Percentiles rank a stretch among this genome's conserved stretches.
These are phyloP conservation scores for Chrysomela aeneicollis DNA, from an alignment of 2,888 invertebrate species.

Conservation along the genomic window DNA sequence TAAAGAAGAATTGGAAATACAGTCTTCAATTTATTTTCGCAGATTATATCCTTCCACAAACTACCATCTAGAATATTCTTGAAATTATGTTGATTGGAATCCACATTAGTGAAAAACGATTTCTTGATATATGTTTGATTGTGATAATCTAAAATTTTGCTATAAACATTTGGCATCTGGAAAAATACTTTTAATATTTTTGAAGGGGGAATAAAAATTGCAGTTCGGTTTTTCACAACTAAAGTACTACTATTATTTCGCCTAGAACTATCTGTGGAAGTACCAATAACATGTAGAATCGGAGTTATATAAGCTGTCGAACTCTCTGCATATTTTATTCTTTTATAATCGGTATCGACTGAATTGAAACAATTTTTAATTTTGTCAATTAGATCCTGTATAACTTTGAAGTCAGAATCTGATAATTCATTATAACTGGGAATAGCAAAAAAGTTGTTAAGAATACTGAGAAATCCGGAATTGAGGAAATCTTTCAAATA, in stretches of 20 bases:
- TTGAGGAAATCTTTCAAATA: conserved; percentile 8
- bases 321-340: conserved; percentile 26
- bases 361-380: conserved; percentile 18
- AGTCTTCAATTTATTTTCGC: conserved; percentile 17
- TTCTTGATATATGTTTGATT: conserved; percentile 11
- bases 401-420: neutral
- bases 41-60: conserved; percentile 16
- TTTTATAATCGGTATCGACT: conserved; percentile 28
- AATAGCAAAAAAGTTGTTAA: conserved; percentile 3
- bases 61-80: conserved; percentile 13
- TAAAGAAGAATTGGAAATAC: conserved; percentile 30
- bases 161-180: too few relatives aligned
- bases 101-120: neutral
- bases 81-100: neutral
- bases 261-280: conserved; percentile 10
- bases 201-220: neutral
- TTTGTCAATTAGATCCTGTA: conserved; percentile 8
- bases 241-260: conserved; percentile 6
- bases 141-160: neutral
- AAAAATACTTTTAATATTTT: too few relatives aligned
- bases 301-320: conserved; percentile 10
- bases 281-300: conserved; percentile 15
- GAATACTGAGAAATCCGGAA: conserved; percentile 4
- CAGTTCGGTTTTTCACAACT: conserved; percentile 7
- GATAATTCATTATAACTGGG: too few relatives aligned